Evolutionary conservation across 2,888 invertebrate genomes (phyloP), one percentile per base, ranked within the genome.

Genomic region (Ochropleura plecta): DNA sequence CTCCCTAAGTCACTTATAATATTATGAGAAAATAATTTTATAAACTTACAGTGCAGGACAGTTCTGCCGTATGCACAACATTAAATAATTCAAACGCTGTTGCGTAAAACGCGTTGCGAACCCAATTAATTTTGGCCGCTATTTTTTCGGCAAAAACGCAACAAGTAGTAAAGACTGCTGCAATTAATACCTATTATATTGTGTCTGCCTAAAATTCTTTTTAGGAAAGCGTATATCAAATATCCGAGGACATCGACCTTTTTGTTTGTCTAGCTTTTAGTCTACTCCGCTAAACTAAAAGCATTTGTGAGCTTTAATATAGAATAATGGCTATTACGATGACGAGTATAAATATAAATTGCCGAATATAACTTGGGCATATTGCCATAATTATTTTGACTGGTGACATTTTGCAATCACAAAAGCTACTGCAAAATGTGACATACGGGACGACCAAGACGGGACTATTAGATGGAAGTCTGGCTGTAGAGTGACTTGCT

Each of bases 201-300:
- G 30, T 51, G 60, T 46, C 49, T 42, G 49, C 0, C 40, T 65
- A 51, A 70, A 76, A 81, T 81, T 67, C 67, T 82, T 66, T 66
- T 10, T 57, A 53, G 30, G 70, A 80, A 82, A 77, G 78, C 53
- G 49, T 70, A 62, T 46, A 80, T 77, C 46, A 70, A 71, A 70
- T 70, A 59, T 63, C 63, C 5, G 51, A 57, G 70, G 57, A 46
- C 77, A 53, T 46, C 44, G 59, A 81, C 70, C 77, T 48, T n/a
- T 20, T 42, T 70, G 57, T 77, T 64, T 44, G 67, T 82, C 82
- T 70, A 53, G 46, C 69, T 73, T 81, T 72, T 66, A 65, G 64
- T 70, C 44, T 74, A 42, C 18, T 18, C 40, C 20, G 30, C n/a
- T 63, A 62, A 49, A 51, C 0, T 65, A 59, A 74, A 64, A 53